Percentiles rank a stretch among this genome's conserved stretches.
phyloP scores from a whole-genome alignment of 2,888 invertebrate species.

The Laspeyria flexula region DNA sequence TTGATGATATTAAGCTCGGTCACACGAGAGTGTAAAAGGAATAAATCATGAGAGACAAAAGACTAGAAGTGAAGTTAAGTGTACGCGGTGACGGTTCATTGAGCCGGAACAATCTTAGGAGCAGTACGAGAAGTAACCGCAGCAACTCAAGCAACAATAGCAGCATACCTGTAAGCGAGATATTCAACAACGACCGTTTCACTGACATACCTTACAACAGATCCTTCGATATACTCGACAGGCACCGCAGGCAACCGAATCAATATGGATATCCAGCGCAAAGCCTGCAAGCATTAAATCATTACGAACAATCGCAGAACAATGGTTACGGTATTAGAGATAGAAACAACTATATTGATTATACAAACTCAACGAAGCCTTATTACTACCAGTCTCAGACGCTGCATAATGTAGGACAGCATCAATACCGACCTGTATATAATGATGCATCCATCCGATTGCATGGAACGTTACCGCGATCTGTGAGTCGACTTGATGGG shows the following conservation, averaged over 20 bases:
- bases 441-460: conserved; percentile 57
- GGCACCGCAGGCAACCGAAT: conserved; percentile 69
- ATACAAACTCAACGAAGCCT: conserved; percentile 55
- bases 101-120: conserved; percentile 70
- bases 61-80: conserved; percentile 79
- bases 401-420: conserved; percentile 32
- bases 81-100: conserved; percentile 81
- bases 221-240: conserved; percentile 73
- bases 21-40: conserved; percentile 42
- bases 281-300: conserved; percentile 73
- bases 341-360: conserved; percentile 65
- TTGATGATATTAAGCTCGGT: conserved; percentile 38
- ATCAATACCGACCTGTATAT: conserved; percentile 62
- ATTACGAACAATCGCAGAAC: conserved; percentile 61
- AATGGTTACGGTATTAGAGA: conserved; percentile 49
- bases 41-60: conserved; percentile 78
- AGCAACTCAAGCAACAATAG: conserved; percentile 70
- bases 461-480: conserved; percentile 68
- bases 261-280: conserved; percentile 76
- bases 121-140: conserved; percentile 75
- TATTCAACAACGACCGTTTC: conserved; percentile 78
- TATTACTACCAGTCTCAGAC: conserved; percentile 49
- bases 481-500: conserved; percentile 49
- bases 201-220: conserved; percentile 68
- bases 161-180: conserved; percentile 72